Base-by-base conservation (phyloP, 1,140 invertebrate genomes). In the Monochamus saltuarius region DNA sequence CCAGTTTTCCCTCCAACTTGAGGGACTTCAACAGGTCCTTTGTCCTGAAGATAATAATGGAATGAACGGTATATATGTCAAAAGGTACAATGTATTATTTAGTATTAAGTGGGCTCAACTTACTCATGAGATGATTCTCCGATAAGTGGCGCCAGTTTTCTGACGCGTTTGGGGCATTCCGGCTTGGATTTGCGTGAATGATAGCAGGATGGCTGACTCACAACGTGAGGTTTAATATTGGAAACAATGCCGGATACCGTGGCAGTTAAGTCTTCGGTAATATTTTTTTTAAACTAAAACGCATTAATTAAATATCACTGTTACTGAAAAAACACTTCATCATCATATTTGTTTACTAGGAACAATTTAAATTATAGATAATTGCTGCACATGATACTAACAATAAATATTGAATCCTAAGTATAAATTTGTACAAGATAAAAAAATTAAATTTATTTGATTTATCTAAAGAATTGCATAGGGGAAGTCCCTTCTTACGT, bases 1-100 rank as follows among this genome's bases (percentile, higher is more conserved):
- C 69, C 7, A 75, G 29, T 58, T 76, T 77, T 17, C 65, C 61
- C 53, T 77, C 75, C 34, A 73, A 61, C 56, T 75, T 77, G 29
- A 69, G 14, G 0, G 68, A 65, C 57, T 69, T 69, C 8, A 62
- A 3, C 9, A 66, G 16, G 17, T 59, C 60, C 43, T 62, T 66
- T 17, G 59, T 37, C 7, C 59, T 65, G 13, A 8, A 56, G 47
- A 56, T 13, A 14, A 51, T 8, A 40, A 40, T 8, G 11, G 8
- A 38, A 13, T 36, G 36, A n/a, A 52, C 36, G 7, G 14, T 14
- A 52, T 14, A 54, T 40, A 19, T n/a, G 3, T 1, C 1, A 22
- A 43, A 29, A 40, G 42, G 17, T 40, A 42, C 3, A 4, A 19
- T 9, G 6, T 29, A 29, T 2, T 4, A 11, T 35, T 9, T 60